Conservation (phyloP, 2,113 vertebrate species). For the Rhinichthys klamathensis region DNA sequence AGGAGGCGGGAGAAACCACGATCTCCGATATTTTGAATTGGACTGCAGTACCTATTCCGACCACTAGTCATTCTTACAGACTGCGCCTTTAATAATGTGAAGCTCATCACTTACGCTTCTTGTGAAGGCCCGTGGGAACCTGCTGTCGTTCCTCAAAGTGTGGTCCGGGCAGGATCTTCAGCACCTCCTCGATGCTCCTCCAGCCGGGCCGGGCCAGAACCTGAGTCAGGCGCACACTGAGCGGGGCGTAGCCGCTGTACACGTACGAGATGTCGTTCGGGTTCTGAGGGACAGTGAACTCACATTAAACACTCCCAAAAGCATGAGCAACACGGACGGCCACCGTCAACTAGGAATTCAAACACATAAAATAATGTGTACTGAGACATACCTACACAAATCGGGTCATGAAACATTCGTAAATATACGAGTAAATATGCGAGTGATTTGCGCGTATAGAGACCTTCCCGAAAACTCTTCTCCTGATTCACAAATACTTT, state of each 20-base stretch:
- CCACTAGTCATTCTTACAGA: too few relatives aligned
- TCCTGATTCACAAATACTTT: too few relatives aligned
- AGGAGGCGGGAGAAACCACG: too few relatives aligned
- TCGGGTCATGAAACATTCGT: too few relatives aligned
- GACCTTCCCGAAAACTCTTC: too few relatives aligned
- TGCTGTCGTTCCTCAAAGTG: conserved; percentile 97
- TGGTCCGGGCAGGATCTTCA: conserved; percentile 95
- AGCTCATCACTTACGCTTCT: conserved; percentile 76
- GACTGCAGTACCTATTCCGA: too few relatives aligned
- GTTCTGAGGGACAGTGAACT: conserved; percentile 76
- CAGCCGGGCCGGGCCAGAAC: conserved; percentile 91
- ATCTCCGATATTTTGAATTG: too few relatives aligned
- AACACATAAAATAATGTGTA: too few relatives aligned
- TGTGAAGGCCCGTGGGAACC: conserved; percentile 84
- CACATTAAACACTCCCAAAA: not conserved
- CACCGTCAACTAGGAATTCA: not conserved
- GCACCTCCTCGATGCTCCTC: conserved; percentile 96
- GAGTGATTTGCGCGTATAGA: too few relatives aligned
- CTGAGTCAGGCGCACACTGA: conserved; percentile 93
- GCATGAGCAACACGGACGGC: too few relatives aligned
- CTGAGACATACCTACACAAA: too few relatives aligned
- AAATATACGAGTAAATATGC: too few relatives aligned
- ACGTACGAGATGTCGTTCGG: conserved; percentile 97
- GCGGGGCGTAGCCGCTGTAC: conserved; percentile 94
- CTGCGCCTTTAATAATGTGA: not conserved